Evolutionary conservation across 2,888 invertebrate species (phyloP).

Genomic region (Microctonus brassicae): DNA sequence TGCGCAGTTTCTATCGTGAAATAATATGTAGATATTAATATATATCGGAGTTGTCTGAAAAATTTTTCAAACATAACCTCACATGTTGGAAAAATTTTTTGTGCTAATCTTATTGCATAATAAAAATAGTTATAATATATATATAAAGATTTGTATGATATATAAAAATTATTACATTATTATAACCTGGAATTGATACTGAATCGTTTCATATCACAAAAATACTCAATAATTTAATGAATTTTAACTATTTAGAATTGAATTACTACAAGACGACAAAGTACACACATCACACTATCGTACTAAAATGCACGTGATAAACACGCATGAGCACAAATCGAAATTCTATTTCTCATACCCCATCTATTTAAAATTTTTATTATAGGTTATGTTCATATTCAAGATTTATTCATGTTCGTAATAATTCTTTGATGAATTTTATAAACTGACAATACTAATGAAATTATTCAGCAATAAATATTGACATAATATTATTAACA

Average conservation of each 20-base stretch:
- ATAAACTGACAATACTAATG: too few relatives aligned
- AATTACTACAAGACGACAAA: too few relatives aligned
- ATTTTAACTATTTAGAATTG: neutral
- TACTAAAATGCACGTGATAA: neutral
- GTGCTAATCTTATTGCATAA: neutral
- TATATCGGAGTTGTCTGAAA: constrained; percentile 5
- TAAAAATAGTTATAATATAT: neutral
- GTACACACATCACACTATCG: too few relatives aligned
- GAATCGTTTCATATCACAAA: neutral
- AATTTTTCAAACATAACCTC: constrained; percentile 18
- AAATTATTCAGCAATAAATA: too few relatives aligned
- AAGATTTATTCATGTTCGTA: too few relatives aligned
- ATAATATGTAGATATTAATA: constrained; percentile 14
- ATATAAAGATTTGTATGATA: neutral
- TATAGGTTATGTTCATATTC: too few relatives aligned
- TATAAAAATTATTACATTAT: neutral
- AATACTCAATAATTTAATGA: neutral
- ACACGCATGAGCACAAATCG: too few relatives aligned
- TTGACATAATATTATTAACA: too few relatives aligned
- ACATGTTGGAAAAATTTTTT: neutral
- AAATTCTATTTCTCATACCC: too few relatives aligned
- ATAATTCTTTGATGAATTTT: too few relatives aligned
- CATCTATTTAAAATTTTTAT: too few relatives aligned
- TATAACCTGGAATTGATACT: neutral
- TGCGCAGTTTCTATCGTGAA: constrained; percentile 26